phyloP scores from a whole-genome alignment of 2,888 invertebrate species.

The Pollenia griseotomentosa region DNA sequence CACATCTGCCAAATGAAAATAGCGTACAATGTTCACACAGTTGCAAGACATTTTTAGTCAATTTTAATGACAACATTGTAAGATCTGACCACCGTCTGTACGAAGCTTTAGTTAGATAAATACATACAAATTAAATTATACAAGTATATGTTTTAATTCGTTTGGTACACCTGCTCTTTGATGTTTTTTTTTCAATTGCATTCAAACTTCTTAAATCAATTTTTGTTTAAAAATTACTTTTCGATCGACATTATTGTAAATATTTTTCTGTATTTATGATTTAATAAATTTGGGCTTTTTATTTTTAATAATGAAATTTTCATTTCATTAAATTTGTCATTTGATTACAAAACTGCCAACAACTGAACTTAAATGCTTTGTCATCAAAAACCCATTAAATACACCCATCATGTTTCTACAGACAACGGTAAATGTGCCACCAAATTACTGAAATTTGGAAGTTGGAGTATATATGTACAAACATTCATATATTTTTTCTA shows the following conservation, averaged over 20 bases:
- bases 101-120: too few relatives aligned
- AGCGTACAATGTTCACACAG: too few relatives aligned
- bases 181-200: not conserved
- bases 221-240: too few relatives aligned
- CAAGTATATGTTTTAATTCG: not conserved
- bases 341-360: slow-evolving; percentile 53
- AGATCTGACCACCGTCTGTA: too few relatives aligned
- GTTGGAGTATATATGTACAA: slow-evolving; percentile 11
- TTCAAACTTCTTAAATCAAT: too few relatives aligned
- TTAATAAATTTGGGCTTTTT: too few relatives aligned
- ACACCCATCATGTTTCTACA: slow-evolving; percentile 32
- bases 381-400: slow-evolving; percentile 75
- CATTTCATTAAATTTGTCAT: slow-evolving; percentile 72
- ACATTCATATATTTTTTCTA: slow-evolving; percentile 27
- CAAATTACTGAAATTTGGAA: slow-evolving; percentile 29
- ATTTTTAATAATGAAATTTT: slow-evolving; percentile 42
- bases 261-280: not conserved
- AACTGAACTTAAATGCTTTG: slow-evolving; percentile 56
- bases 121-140: too few relatives aligned
- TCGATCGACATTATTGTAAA: not conserved
- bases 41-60: too few relatives aligned
- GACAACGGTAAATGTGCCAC: slow-evolving; percentile 5
- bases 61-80: too few relatives aligned
- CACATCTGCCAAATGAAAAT: too few relatives aligned
- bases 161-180: not conserved